phyloP scores from a whole-genome alignment of 2,888 invertebrate species.

The Amphipoea lucens region DNA sequence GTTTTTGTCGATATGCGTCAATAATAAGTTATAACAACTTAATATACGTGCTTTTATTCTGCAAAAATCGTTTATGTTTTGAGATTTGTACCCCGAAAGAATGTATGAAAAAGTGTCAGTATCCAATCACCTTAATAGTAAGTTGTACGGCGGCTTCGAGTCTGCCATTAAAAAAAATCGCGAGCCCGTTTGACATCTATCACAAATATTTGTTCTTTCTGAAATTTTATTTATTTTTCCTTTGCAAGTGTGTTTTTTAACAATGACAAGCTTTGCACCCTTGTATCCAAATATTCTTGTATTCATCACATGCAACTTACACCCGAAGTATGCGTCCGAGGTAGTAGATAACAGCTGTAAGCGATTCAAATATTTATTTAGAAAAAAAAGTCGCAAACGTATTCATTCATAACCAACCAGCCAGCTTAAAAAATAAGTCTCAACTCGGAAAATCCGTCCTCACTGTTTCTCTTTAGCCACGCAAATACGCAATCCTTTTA shows the following conservation, averaged over 20 bases:
- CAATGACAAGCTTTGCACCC: neutral
- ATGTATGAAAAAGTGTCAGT: too few relatives aligned
- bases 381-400: neutral
- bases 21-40: too few relatives aligned
- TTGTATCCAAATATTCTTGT: neutral
- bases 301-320: neutral
- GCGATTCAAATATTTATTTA: neutral
- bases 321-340: neutral
- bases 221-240: too few relatives aligned
- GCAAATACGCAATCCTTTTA: conserved; percentile 41
- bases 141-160: neutral
- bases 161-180: neutral
- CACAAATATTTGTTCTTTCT: neutral
- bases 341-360: neutral
- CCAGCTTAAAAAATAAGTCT: neutral
- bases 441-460: neutral
- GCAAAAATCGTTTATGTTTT: too few relatives aligned
- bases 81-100: too few relatives aligned
- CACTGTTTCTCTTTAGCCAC: neutral
- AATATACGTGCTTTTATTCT: too few relatives aligned
- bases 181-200: neutral
- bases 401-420: neutral
- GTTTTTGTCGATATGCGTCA: too few relatives aligned
- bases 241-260: too few relatives aligned
- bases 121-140: too few relatives aligned